Conservation (phyloP, 2,113 vertebrate genomes). For the Microcebus lehilahytsara region DNA sequence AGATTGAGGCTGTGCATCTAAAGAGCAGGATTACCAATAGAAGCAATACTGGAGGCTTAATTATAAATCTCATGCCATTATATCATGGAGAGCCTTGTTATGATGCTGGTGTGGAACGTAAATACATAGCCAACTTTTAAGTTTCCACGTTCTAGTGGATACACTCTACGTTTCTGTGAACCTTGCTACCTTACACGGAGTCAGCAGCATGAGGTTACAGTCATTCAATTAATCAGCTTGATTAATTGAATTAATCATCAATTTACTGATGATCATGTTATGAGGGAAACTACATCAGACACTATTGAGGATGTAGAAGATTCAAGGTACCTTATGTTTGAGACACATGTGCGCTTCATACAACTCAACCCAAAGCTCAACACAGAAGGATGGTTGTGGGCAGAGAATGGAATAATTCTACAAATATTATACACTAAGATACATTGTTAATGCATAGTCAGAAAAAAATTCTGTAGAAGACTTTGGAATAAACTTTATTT, state of each 20-base stretch:
- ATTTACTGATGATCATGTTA: background rate
- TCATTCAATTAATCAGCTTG: background rate
- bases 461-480: background rate
- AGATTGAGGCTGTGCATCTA: background rate
- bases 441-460: background rate
- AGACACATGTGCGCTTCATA: accelerated
- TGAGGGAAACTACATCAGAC: background rate
- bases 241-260: no score
- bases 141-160: accelerated
- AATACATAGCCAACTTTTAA: background rate
- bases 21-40: background rate
- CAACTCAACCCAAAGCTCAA: background rate
- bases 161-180: background rate
- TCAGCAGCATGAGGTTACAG: background rate
- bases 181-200: background rate
- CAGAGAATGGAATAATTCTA: background rate
- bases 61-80: no score
- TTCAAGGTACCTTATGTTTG: background rate
- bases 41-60: background rate
- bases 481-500: background rate
- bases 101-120: background rate
- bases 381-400: background rate
- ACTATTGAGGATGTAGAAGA: background rate
- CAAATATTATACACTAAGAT: accelerated
- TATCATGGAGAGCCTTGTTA: background rate